Percentiles rank a stretch among this genome's conserved stretches.
Evolutionary conservation across 2,888 invertebrate genomes (phyloP).

Genomic region (Atrina japonica): DNA sequence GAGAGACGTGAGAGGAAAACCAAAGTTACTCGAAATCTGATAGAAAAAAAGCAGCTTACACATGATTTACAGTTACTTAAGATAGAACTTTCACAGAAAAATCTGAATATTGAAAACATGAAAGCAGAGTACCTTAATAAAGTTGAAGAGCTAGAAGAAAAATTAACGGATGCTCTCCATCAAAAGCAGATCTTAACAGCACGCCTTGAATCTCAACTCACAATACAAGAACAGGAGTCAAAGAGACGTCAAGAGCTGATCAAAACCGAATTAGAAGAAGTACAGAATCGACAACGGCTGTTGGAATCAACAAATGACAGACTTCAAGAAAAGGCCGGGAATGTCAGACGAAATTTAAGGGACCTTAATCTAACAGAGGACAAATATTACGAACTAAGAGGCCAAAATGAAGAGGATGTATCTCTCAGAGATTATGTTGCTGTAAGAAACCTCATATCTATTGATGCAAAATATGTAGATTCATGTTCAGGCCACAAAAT

Average conservation of each 20-base stretch:
- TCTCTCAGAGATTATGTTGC: constrained; percentile 79
- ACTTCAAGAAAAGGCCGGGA: constrained; percentile 77
- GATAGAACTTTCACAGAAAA: constrained; percentile 80
- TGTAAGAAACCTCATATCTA: constrained; percentile 60
- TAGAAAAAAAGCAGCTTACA: constrained; percentile 79
- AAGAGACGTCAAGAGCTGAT: constrained; percentile 74
- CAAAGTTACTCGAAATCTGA: constrained; percentile 75
- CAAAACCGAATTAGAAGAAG: constrained; percentile 75
- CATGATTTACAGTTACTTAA: constrained; percentile 80
- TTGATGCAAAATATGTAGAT: background rate
- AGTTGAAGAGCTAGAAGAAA: constrained; percentile 80
- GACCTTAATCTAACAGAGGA: constrained; percentile 77
- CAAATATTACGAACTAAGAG: constrained; percentile 74
- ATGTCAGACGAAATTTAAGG: constrained; percentile 73
- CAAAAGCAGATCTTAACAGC: constrained; percentile 79
- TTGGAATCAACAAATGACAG: constrained; percentile 78
- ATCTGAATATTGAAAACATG: constrained; percentile 77
- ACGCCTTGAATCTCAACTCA: constrained; percentile 76
- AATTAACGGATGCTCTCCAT: constrained; percentile 77
- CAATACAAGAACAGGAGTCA: constrained; percentile 78
- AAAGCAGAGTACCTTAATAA: constrained; percentile 78
- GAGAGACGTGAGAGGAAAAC: constrained; percentile 61
- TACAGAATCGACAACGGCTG: constrained; percentile 75
- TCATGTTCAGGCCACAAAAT: background rate
- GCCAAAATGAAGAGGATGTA: constrained; percentile 72